Evolutionary conservation across 2,888 invertebrate genomes (phyloP), one percentile per base, ranked within the genome.

Genomic region (Platycheirus rosarum): DNA sequence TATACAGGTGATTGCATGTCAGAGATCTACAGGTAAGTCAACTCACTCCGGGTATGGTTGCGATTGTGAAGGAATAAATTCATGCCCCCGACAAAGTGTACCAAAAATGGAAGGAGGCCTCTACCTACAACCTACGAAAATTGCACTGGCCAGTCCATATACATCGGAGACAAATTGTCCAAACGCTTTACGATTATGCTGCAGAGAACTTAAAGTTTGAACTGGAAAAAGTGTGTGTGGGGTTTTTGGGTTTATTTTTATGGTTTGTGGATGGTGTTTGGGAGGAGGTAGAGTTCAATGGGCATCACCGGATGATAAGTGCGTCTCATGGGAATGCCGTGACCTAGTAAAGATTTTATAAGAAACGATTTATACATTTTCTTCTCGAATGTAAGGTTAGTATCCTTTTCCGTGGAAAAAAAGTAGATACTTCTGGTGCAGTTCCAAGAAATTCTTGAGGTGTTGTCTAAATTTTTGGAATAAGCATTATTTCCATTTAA

Each of bases 111-210:
- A 77, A 65, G 62, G 49, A 66, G 57, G 71, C 29, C 70, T 80
- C 14, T 40, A 23, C 18, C 37, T 37, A 23, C 57, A 40, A 29
- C 20, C 63, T 53, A 66, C 77, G 63, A 82, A 60, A 82, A 77
- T 77, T 55, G 77, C 82, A 55, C 55, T 49, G 63, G 60, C 57
- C 70, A 77, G 62, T 77, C 82, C 82, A 77, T 77, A 82, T 68
- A 73, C 55, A 32, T 29, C 49, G 70, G 71, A 73, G 82, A 82
- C 82, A 82, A 82, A 82, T 82, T 82, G 82, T 63, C 77, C 77
- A 62, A 68, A 65, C 66, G 57, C 77, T 49, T 11, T n/a, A n/a
- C n/a, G n/a, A n/a, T n/a, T n/a, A n/a, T 18, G 44, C 14, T 48
- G 40, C 53, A n/a, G 48, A 48, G 13, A 20, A 26, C 16, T 60